A percentile compares a stretch with the other conserved stretches of the same genome.
These are phyloP conservation scores for Polyommatus icarus DNA, from an alignment of 2,888 invertebrate species.

Conservation along the genomic window DNA sequence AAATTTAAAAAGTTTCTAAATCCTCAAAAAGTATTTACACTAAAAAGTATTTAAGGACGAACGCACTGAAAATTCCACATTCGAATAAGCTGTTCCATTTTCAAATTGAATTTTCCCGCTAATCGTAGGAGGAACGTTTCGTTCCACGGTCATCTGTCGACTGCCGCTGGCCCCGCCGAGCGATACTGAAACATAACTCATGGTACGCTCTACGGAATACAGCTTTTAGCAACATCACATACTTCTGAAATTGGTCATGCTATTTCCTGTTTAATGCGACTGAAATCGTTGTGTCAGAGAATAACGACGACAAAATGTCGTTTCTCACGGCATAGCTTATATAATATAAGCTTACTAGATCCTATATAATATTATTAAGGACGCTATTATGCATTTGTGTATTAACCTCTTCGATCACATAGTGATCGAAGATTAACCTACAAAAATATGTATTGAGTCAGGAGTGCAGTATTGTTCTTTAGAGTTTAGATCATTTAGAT, in stretches of 20 bases:
- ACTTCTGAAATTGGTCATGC: not conserved
- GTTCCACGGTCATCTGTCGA: constrained; percentile 13
- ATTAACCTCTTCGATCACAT: too few species aligned
- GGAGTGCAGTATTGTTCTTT: too few species aligned
- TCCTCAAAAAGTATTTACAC: not conserved
- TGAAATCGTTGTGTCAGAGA: not conserved
- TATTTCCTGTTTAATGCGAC: not conserved
- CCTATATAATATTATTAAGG: too few species aligned
- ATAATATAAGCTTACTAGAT: too few species aligned
- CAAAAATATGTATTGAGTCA: too few species aligned
- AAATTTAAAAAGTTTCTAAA: not conserved
- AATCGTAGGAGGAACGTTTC: not conserved
- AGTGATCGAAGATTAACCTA: too few species aligned
- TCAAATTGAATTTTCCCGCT: not conserved
- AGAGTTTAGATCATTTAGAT: too few species aligned
- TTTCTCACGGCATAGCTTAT: too few species aligned
- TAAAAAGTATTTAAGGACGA: not conserved
- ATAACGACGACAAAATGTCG: not conserved
- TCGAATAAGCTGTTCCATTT: not conserved
- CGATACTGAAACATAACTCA: not conserved
- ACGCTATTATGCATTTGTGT: too few species aligned
- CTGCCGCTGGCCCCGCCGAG: not conserved
- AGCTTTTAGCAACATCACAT: not conserved
- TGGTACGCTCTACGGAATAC: not conserved
- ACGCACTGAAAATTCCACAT: not conserved